phyloP scores from a whole-genome alignment of 2,113 vertebrate genomes.

The Erinaceus europaeus region DNA sequence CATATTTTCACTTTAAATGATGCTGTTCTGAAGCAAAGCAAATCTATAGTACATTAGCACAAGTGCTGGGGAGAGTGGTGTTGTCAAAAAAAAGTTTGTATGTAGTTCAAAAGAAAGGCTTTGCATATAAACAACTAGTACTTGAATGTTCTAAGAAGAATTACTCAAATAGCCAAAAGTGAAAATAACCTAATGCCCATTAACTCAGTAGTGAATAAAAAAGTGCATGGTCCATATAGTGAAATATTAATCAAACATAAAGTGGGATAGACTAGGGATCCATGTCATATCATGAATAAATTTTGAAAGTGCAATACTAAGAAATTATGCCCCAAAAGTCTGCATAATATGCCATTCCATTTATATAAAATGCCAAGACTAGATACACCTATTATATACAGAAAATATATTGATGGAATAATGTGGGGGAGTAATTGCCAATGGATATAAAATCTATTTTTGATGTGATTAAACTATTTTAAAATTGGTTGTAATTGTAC shows the following conservation, averaged over 20 bases:
- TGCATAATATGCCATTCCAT: not conserved
- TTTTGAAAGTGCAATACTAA: constrained; percentile 15
- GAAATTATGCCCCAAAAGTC: not conserved
- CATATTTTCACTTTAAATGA: not conserved
- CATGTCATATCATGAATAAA: not conserved
- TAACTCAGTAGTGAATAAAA: not conserved
- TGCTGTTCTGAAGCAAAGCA: constrained; percentile 1
- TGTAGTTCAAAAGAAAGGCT: too few species aligned
- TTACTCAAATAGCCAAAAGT: not conserved
- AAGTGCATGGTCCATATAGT: not conserved
- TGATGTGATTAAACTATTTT: not conserved
- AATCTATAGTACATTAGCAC: not conserved
- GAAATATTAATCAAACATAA: not conserved
- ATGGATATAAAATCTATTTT: not conserved
- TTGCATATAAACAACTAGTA: not conserved
- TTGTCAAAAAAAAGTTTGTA: constrained; percentile 30
- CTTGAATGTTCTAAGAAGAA: not conserved
- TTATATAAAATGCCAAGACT: not conserved
- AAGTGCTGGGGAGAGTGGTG: not conserved
- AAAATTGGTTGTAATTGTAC: not conserved
- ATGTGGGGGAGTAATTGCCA: not conserved
- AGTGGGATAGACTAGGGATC: not conserved
- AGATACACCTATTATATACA: not conserved
- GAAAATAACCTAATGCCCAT: not conserved
- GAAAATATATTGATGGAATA: not conserved